Evolutionary conservation across 2,797 vertebrate species (phyloP).

Genomic region (Betta splendens): DNA sequence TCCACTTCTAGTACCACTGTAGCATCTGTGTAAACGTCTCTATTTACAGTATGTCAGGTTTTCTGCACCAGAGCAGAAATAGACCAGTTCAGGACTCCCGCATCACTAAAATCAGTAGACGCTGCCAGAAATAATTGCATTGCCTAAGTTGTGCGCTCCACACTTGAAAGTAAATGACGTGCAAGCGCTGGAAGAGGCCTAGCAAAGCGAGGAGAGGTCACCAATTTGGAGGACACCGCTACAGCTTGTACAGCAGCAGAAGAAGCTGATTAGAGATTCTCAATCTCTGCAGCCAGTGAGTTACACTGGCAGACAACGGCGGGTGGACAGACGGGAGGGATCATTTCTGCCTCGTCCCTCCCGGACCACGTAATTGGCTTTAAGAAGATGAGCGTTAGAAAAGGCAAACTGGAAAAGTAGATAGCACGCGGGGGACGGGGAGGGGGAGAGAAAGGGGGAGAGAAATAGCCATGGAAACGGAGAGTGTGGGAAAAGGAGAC

Average conservation of each 20-base stretch:
- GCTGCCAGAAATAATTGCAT: slow-evolving; percentile 7
- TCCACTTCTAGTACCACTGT: no score
- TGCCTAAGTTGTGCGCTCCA: neutral
- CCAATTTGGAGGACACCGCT: neutral
- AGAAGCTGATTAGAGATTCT: neutral
- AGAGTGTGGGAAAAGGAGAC: slow-evolving; percentile 29
- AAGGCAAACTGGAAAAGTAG: slow-evolving; percentile 17
- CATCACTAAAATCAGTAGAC: no score
- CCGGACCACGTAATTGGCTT: slow-evolving; percentile 45
- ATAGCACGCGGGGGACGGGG: slow-evolving; percentile 8
- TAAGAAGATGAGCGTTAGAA: slow-evolving; percentile 18
- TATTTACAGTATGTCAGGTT: no score
- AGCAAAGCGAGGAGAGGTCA: neutral
- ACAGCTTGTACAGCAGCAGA: neutral
- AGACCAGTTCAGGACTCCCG: slow-evolving; percentile 17
- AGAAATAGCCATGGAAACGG: slow-evolving; percentile 24
- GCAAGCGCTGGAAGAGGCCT: neutral
- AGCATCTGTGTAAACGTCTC: no score
- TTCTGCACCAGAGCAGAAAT: slow-evolving; percentile 8
- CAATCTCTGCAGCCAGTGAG: slow-evolving; percentile 31
- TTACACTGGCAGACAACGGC: slow-evolving; percentile 2
- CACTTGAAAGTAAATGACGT: slow-evolving; percentile 10
- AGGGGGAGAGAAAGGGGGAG: slow-evolving; percentile 10
- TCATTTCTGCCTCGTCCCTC: slow-evolving; percentile 36
- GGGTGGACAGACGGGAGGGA: slow-evolving; percentile 45